A percentile compares a stretch with the other conserved stretches of the same genome.
These are phyloP conservation scores for Aplysina aerophoba DNA, from an alignment of 37 sponge, comb jelly and placozoan genomes.

Conservation along the genomic window DNA sequence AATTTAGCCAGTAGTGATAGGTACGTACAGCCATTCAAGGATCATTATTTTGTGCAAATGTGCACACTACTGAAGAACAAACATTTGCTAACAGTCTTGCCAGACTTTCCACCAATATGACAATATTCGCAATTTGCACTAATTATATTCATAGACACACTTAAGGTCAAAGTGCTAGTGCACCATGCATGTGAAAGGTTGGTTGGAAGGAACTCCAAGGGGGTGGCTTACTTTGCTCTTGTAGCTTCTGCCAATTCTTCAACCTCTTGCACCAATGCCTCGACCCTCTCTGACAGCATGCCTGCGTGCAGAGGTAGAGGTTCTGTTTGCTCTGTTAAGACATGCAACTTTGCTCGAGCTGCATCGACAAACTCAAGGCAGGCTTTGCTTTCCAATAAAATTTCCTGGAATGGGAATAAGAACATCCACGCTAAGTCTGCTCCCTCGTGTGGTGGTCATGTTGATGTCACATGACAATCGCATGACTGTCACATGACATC, in stretches of 20 bases:
- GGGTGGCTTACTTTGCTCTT: not conserved
- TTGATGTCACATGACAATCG: not conserved
- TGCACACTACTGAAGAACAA: no score
- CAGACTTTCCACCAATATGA: no score
- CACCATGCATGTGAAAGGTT: no score
- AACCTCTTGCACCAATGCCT: not conserved
- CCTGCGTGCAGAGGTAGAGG: not conserved
- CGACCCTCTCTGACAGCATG: slow-evolving; percentile 5
- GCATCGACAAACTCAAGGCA: not conserved
- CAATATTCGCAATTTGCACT: no score
- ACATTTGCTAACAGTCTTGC: no score
- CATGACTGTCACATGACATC: slow-evolving; percentile 16
- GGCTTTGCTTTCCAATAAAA: not conserved
- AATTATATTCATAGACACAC: no score
- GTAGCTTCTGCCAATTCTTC: not conserved
- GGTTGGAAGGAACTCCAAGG: no score
- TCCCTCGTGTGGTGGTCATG: no score
- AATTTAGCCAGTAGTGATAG: no score
- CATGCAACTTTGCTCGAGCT: not conserved
- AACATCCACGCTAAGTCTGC: not conserved
- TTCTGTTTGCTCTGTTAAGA: not conserved
- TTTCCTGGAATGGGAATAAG: not conserved
- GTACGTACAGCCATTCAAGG: no score
- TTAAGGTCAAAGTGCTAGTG: no score
- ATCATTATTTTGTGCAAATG: no score